These are phyloP conservation scores for Sebastiscus tertius DNA, from an alignment of 2,797 vertebrate species.

Conservation along the genomic window DNA sequence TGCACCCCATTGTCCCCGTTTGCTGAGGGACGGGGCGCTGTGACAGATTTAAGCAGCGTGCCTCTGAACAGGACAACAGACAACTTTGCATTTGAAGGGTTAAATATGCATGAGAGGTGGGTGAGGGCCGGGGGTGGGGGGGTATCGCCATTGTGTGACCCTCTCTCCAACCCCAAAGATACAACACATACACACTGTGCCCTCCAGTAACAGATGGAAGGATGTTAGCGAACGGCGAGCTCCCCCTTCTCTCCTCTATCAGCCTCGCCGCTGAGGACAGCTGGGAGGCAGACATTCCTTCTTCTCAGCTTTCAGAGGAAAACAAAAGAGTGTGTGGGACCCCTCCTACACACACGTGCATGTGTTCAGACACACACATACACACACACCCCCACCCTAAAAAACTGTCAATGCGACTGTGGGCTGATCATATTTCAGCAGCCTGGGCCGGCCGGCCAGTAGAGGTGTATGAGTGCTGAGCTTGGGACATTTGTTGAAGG, in stretches of 20 bases:
- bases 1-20: slow-evolving; percentile 65
- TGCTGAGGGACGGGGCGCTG: slow-evolving; percentile 50
- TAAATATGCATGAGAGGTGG: slow-evolving; percentile 75
- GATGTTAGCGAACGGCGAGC: slow-evolving; percentile 63
- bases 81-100: slow-evolving; percentile 77
- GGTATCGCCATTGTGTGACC: slow-evolving; percentile 69
- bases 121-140: slow-evolving; percentile 26
- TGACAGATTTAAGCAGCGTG: slow-evolving; percentile 72
- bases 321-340: slow-evolving; percentile 76
- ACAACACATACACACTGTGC: slow-evolving; percentile 26
- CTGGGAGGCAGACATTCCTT: slow-evolving; percentile 84
- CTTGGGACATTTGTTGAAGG: slow-evolving; percentile 67
- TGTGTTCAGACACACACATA: slow-evolving; percentile 52
- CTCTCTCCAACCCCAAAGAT: slow-evolving; percentile 28
- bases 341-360: slow-evolving; percentile 73
- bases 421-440: slow-evolving; percentile 70
- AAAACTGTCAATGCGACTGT: slow-evolving; percentile 69
- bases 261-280: slow-evolving; percentile 73
- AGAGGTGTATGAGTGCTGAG: slow-evolving; percentile 40
- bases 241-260: slow-evolving; percentile 56
- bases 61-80: slow-evolving; percentile 70
- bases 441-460: slow-evolving; percentile 34
- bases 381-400: slow-evolving; percentile 9
- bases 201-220: slow-evolving; percentile 73
- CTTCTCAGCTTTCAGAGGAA: slow-evolving; percentile 79